Conservation (phyloP, 2,113 vertebrate species). For the Cyrtonyx montezumae region DNA sequence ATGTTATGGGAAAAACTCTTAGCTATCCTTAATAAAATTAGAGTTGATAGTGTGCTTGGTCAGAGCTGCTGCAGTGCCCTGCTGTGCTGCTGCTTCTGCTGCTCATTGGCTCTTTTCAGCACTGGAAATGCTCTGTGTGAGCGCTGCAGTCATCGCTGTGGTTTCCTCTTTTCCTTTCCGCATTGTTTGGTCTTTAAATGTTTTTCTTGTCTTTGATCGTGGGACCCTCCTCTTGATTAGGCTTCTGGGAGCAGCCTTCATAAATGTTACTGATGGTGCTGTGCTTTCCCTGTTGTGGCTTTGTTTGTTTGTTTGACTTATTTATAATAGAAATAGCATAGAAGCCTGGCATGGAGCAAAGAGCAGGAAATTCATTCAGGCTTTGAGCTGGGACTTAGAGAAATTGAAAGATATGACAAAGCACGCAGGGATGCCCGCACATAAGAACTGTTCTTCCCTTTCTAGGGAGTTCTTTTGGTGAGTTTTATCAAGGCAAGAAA, state of each 20-base stretch:
- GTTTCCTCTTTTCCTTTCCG: not conserved
- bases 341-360: slow-evolving; percentile 63
- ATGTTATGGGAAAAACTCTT: not conserved
- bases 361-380: slow-evolving; percentile 65
- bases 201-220: slow-evolving; percentile 24
- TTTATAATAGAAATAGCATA: slow-evolving; percentile 43
- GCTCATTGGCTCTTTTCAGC: not conserved
- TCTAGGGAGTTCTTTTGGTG: not conserved
- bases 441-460: not conserved
- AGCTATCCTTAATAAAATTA: not conserved
- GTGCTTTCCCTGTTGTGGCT: not conserved
- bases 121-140: not conserved
- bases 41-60: not conserved
- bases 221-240: not conserved
- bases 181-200: not conserved
- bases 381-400: slow-evolving; percentile 41
- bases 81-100: not conserved
- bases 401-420: slow-evolving; percentile 49
- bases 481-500: not conserved
- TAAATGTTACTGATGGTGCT: not conserved
- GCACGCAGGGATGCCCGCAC: not conserved
- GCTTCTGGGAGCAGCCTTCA: not conserved
- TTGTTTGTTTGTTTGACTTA: slow-evolving; percentile 56
- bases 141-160: rapidly evolving
- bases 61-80: not conserved